phyloP scores from a whole-genome alignment of 2,797 vertebrate species.

The Trachops cirrhosus region DNA sequence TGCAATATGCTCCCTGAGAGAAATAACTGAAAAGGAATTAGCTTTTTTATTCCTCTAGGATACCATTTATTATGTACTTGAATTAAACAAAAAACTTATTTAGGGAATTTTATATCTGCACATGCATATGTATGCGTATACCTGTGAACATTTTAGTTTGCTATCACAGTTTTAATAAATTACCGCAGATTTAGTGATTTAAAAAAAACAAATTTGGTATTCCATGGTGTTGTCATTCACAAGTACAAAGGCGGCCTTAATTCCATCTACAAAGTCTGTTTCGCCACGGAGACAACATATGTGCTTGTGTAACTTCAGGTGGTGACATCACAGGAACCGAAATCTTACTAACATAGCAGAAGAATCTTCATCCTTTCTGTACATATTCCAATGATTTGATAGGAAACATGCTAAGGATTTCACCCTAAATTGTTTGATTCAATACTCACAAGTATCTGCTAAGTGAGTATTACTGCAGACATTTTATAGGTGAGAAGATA shows the following conservation, averaged over 20 bases:
- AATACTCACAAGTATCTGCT: not conserved
- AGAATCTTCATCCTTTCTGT: not conserved
- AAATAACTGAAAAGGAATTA: constrained; percentile 51
- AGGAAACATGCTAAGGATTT: not conserved
- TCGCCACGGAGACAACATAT: not conserved
- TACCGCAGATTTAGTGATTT: not conserved
- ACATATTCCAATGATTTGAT: not conserved
- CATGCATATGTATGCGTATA: not conserved
- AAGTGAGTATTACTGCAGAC: not conserved
- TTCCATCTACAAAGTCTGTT: not conserved
- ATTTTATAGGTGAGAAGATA: not conserved
- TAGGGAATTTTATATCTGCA: not conserved
- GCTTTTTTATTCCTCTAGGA: not conserved
- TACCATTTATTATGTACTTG: constrained; percentile 17
- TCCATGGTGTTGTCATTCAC: not conserved
- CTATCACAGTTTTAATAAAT: not conserved
- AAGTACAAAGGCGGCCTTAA: not conserved
- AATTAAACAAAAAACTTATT: constrained; percentile 41
- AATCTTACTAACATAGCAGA: not conserved
- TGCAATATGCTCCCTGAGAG: constrained; percentile 36
- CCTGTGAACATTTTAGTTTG: not conserved
- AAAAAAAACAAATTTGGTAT: not conserved
- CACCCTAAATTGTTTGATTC: not conserved
- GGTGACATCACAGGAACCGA: not conserved
- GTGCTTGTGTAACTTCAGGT: not conserved